Conservation (phyloP, 2,888 invertebrate species). For the Drosophila percnosoma region DNA sequence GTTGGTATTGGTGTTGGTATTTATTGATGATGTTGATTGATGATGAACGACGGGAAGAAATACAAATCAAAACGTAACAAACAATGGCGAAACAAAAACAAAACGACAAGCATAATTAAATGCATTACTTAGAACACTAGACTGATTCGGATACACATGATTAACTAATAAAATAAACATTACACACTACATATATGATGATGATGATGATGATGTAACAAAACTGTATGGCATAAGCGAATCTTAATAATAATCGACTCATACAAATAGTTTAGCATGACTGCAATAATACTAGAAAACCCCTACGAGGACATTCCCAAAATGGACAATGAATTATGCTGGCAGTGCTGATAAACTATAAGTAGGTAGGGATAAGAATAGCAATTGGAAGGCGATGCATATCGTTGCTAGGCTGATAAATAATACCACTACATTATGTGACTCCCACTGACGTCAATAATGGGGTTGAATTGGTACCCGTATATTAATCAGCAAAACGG, state of each 20-base stretch:
- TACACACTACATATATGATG: constrained; percentile 4
- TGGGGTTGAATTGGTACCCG: constrained; percentile 8
- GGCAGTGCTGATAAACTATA: background rate
- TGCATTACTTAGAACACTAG: constrained; percentile 38
- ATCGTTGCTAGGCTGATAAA: background rate
- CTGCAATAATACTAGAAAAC: background rate
- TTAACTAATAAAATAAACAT: constrained; percentile 11
- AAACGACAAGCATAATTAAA: constrained; percentile 51
- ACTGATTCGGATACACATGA: constrained; percentile 24
- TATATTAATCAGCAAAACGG: constrained; percentile 38
- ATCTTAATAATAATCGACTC: constrained; percentile 20
- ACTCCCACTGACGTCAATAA: constrained; percentile 45
- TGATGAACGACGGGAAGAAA: constrained; percentile 66
- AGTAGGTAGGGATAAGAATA: constrained; percentile 32
- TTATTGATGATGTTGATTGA: constrained; percentile 67
- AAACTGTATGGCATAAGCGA: constrained; percentile 2
- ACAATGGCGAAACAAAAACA: constrained; percentile 38
- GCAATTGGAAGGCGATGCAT: constrained; percentile 26
- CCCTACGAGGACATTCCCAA: constrained; percentile 12
- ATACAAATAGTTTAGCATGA: constrained; percentile 6
- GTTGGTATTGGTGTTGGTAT: constrained; percentile 17
- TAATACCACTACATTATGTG: constrained; percentile 14
- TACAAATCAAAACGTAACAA: constrained; percentile 66
- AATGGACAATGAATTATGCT: constrained; percentile 59
- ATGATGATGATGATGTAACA: constrained; percentile 1